Evolutionary conservation across 2,113 vertebrate genomes (phyloP), one percentile per base, ranked within the genome.

Genomic region (Corydoras sp.): DNA sequence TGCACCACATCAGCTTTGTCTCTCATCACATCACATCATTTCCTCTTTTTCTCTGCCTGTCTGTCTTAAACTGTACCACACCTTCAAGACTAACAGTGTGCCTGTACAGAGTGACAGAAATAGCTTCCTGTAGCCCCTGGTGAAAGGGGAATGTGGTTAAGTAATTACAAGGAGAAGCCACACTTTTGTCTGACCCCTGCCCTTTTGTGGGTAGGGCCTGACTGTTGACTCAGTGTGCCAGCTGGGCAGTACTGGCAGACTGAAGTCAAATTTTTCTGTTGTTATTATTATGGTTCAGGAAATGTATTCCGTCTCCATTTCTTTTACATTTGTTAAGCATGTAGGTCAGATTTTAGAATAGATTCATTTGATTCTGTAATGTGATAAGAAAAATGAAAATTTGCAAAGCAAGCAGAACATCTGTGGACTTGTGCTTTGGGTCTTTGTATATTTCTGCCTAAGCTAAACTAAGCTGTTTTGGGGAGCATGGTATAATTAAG

Each of bases 401-500:
- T 58, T 76, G 49, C 35, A 50, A 53, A 13, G 56, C 11, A 58
- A 60, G 65, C 24, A 68, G 50, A 58, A 68, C 53, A 64, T 71
- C 24, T 79, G 68, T 63, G 60, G 75, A 72, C 43, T 75, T 75
- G 29, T 30, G 71, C 48, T 32, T 68, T 54, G 2, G 55, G 53
- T 56, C 32, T 71, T 68, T 6, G 64, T 84, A 88, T 88, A 88
- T 79, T 81, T 87, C 81, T 82, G 78, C 76, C 81, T 73, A 67
- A 80, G 76, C 80, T 78, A 77, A 84, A 82, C 82, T 78, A 71
- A 68, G 61, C 75, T 73, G 79, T 75, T 84, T 85, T 83, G 75
- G 81, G 65, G 71, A 83, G 81, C 82, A 84, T 82, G 81, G 85
- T 91, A 87, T 90, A 89, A 91, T 91, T 90, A 88, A 69, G 83